Base-by-base conservation (phyloP, 2,888 invertebrate genomes). In the Netelia virgata region DNA sequence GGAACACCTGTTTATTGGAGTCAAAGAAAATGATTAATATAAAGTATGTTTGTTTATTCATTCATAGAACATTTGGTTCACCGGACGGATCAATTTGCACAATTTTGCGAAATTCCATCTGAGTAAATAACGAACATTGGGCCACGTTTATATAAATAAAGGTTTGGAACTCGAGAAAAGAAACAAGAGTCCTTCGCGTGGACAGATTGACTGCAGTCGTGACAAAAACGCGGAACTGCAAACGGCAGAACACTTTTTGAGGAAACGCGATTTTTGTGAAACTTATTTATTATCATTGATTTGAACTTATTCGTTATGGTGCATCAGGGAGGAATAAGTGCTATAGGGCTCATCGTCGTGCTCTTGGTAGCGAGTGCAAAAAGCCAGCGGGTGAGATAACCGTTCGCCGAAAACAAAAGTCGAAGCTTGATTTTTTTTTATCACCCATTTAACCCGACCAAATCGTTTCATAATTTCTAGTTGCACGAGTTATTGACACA, bases 401-500 rank as follows among this genome's bases (percentile, higher is more conserved):
- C 16, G 53, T 16, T 23, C 2, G 28, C 9, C 14, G 5, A 41
- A 57, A 47, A 69, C n/a, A 11, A 9, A 3, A 69, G 14, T 23
- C 10, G 23, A 8, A 8, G 10, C 5, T 57, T 1, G 9, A 55
- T n/a, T 16, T 1, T 28, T 69, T 55, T 11, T 23, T 1, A 23
- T n/a, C n/a, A 23, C 20, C 10, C n/a, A 53, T 23, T 1, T 28
- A 53, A 16, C 5, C 6, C 9, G 41, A 14, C 8, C 50, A 28
- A 50, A 69, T 14, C 1, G 50, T 50, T 1, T 18, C 50, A 50
- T 16, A 0, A 1, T 50, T 69, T 66, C 3, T 50, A 69, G 68
- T 14, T 50, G 47, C 68, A 69, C 23, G 53, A 69, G 20, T 11
- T 50, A 20, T n/a, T 69, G 68, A 69, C 50, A 5, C 53, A 70